phyloP scores from a whole-genome alignment of 2,888 invertebrate species.

The Microchrysa polita region DNA sequence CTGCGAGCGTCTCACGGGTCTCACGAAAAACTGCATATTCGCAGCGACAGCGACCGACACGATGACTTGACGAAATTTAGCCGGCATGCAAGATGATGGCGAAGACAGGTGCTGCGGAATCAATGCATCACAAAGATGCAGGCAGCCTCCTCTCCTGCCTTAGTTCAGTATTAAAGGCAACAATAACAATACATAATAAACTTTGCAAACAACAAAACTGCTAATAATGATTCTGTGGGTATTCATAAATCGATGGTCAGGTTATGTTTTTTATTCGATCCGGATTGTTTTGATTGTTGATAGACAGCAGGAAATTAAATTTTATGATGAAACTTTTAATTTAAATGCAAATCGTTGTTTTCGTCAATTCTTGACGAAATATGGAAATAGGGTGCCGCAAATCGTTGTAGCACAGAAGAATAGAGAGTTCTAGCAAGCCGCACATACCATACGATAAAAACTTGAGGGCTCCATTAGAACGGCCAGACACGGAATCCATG shows the following conservation, averaged over 20 bases:
- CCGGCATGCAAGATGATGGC: background rate
- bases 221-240: conserved; percentile 33
- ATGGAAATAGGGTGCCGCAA: background rate
- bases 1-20: background rate
- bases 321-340: conserved; percentile 37
- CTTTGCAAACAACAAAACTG: conserved; percentile 22
- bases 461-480: no score
- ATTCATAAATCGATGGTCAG: background rate
- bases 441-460: no score
- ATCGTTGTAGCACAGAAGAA: no score
- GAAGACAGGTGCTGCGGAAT: conserved; percentile 26
- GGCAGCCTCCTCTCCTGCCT: no score
- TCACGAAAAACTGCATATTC: conserved; percentile 1
- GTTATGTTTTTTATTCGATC: background rate
- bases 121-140: conserved; percentile 16
- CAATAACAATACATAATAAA: conserved; percentile 15
- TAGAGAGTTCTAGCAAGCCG: no score
- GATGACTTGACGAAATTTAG: background rate
- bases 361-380: background rate
- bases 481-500: no score
- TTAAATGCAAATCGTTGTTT: conserved; percentile 46
- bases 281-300: conserved; percentile 34
- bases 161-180: no score
- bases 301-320: conserved; percentile 48
- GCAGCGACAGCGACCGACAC: background rate